These are phyloP conservation scores for Linepithema humile DNA, from an alignment of 1,140 invertebrate species.

Conservation along the genomic window DNA sequence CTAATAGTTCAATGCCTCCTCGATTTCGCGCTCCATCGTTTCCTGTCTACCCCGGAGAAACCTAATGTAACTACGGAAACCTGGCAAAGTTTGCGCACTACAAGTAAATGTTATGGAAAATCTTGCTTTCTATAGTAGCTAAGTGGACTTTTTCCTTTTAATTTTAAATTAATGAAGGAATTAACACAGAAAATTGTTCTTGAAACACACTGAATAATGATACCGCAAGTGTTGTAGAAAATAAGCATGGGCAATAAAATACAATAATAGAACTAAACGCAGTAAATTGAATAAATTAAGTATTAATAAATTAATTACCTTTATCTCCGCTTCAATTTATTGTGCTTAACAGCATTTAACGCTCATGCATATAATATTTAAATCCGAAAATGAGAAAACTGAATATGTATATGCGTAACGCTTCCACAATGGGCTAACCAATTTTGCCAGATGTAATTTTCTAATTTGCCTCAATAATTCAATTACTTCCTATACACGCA, in stretches of 20 bases:
- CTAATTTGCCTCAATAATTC: conserved; percentile 25
- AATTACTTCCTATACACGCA: background rate
- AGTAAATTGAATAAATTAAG: background rate
- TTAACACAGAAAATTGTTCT: background rate
- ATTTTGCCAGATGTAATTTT: conserved; percentile 18
- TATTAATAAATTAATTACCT: background rate
- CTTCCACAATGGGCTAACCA: background rate
- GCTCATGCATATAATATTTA: background rate
- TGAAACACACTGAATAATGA: background rate
- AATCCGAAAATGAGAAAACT: background rate
- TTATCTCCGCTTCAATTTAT: background rate
- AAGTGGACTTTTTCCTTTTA: background rate
- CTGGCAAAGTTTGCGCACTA: conserved; percentile 39
- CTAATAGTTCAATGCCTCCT: conserved; percentile 72
- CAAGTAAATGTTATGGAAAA: conserved; percentile 69
- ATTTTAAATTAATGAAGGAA: background rate
- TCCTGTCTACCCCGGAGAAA: conserved; percentile 49
- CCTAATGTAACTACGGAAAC: conserved; percentile 53
- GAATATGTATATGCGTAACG: background rate
- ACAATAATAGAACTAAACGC: background rate
- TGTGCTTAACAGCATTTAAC: background rate
- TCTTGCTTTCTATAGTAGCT: conserved; percentile 17
- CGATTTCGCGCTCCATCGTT: conserved; percentile 64
- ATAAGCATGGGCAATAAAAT: background rate
- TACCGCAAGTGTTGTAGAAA: background rate